Evolutionary conservation across 2,888 invertebrate genomes (phyloP), one percentile per base, ranked within the genome.

Genomic region (Philaethria dido): DNA sequence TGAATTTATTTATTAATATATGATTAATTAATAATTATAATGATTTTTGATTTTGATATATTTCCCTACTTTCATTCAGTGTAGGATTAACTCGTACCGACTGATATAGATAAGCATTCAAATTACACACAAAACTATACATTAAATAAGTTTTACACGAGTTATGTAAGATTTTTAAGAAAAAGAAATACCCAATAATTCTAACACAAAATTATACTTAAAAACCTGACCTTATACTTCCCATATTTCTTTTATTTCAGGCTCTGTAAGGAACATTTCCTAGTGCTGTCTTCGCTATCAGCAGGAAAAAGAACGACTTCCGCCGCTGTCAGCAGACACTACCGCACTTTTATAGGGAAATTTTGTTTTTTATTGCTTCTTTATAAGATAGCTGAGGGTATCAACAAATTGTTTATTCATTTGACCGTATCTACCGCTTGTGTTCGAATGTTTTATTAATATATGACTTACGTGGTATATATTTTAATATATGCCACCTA

Each of bases 211-310:
- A 9, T 29, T 61, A 66, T 73, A 1, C 11, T 39, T 74, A 77
- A 76, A 77, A 74, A 76, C 68, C 74, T 44, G 13, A 25, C 44
- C 44, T 72, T 57, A 29, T 48, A 66, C 67, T 84, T 80, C 85
- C 82, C 83, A 84, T 88, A 85, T 80, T 85, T 88, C 83, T 84
- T 84, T 76, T 86, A 78, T 84, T 83, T 84, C 81, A 78, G 72
- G 79, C 73, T 75, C 74, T 78, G 78, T 71, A 69, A 71, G 72
- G 73, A 75, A 64, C 79, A 78, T 84, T 91, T 91, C 91, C 92
- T 84, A 74, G 69, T 71, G 87, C 84, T 89, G 90, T 89, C 92
- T 88, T 78, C 76, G 83, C 83, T 83, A 90, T 90, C 90, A 82
- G 80, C 72, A 72, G 75, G 85, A 86, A 83, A 87, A 91, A 82